Evolutionary conservation across 2,888 invertebrate species (phyloP).

Genomic region (Aromia moschata): DNA sequence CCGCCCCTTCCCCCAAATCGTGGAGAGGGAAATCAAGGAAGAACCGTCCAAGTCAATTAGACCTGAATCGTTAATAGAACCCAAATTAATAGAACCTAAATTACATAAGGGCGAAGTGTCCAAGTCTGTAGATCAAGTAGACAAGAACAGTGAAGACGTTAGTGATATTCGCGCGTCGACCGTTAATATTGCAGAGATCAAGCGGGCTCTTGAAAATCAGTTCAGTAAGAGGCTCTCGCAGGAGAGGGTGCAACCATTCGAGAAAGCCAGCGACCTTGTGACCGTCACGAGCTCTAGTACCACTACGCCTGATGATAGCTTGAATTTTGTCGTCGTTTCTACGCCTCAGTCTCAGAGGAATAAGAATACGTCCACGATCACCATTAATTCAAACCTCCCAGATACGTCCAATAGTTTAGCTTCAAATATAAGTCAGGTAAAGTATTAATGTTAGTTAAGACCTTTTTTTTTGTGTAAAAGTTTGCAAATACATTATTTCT

Average conservation of each 20-base stretch:
- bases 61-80: no score
- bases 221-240: slow-evolving; percentile 43
- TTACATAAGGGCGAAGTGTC: background rate
- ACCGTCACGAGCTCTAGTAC: slow-evolving; percentile 51
- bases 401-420: slow-evolving; percentile 78
- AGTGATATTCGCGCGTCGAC: slow-evolving; percentile 46
- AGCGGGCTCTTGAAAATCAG: slow-evolving; percentile 48
- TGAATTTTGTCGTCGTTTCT: slow-evolving; percentile 56
- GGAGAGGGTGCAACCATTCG: slow-evolving; percentile 36
- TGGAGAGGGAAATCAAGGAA: slow-evolving; percentile 1
- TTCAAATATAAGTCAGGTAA: slow-evolving; percentile 75
- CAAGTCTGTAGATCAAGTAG: slow-evolving; percentile 3
- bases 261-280: slow-evolving; percentile 44
- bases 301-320: slow-evolving; percentile 51
- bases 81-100: background rate
- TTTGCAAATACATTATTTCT: background rate
- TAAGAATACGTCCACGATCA: slow-evolving; percentile 65
- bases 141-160: slow-evolving; percentile 36
- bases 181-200: slow-evolving; percentile 46
- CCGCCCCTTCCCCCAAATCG: slow-evolving; percentile 33
- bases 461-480: background rate
- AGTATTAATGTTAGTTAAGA: slow-evolving; percentile 26
- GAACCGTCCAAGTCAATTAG: background rate
- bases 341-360: slow-evolving; percentile 55
- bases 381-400: slow-evolving; percentile 66